Conservation (phyloP, 2,113 vertebrate species). For the Aspidoscelis tigris region DNA sequence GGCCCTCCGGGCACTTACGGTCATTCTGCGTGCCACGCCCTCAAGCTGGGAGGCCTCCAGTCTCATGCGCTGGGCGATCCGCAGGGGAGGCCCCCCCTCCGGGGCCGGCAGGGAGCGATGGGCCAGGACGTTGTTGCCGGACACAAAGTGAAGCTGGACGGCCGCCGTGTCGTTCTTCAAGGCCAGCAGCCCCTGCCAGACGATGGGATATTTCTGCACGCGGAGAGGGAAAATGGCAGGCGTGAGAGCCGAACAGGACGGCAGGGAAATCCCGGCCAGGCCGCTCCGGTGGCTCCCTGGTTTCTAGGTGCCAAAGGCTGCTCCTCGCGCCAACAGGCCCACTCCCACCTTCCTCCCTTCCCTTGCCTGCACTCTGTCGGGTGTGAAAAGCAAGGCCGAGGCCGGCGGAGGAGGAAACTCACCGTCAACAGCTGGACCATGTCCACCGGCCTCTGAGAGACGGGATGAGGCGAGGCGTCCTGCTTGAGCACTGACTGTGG, state of each 20-base stretch:
- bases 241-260: fast-evolving
- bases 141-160: constrained; percentile 97
- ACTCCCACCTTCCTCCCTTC: too few relatives aligned
- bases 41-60: constrained; percentile 94
- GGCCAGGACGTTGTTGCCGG: constrained; percentile 92
- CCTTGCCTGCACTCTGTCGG: too few relatives aligned
- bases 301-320: not conserved
- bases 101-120: constrained; percentile 93
- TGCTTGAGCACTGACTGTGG: constrained; percentile 77
- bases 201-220: constrained; percentile 94
- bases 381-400: fast-evolving
- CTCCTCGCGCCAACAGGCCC: not conserved
- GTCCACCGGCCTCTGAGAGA: constrained; percentile 87
- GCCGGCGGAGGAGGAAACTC: not conserved
- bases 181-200: constrained; percentile 96
- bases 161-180: constrained; percentile 97
- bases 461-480: constrained; percentile 75
- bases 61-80: constrained; percentile 97
- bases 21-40: constrained; percentile 94
- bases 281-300: too few relatives aligned
- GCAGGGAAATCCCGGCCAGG: too few relatives aligned
- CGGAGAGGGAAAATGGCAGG: not conserved
- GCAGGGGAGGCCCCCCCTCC: constrained; percentile 90
- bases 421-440: constrained; percentile 96
- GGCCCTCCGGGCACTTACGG: constrained; percentile 74